Conservation (phyloP, 2,888 invertebrate genomes). For the Erannis defoliaria region DNA sequence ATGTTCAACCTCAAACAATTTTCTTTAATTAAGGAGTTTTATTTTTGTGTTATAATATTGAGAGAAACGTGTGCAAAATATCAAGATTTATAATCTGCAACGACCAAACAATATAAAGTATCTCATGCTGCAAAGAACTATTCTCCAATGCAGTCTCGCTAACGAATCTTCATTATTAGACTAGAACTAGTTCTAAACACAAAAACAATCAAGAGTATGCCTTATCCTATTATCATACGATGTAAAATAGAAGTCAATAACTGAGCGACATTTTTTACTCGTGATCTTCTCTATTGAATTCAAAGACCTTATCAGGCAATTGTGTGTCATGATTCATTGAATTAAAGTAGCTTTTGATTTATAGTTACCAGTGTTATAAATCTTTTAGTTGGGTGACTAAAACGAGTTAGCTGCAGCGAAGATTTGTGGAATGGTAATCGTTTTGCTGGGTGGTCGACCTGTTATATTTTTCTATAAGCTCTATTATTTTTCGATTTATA, state of each 20-base stretch:
- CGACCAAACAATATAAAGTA: constrained; percentile 25
- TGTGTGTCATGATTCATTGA: constrained; percentile 31
- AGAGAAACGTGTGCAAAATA: constrained; percentile 21
- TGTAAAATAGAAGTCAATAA: constrained; percentile 26
- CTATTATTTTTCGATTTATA: constrained; percentile 35
- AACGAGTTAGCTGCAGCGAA: constrained; percentile 37
- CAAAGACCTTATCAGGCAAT: constrained; percentile 21
- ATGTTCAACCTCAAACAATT: too few species aligned
- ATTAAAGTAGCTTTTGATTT: constrained; percentile 33
- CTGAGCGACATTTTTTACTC: constrained; percentile 27
- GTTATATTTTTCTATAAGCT: constrained; percentile 17
- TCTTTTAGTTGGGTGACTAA: constrained; percentile 25
- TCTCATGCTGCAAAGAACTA: constrained; percentile 32
- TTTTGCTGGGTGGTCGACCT: constrained; percentile 42
- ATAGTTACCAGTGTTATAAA: constrained; percentile 9
- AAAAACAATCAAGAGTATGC: constrained; percentile 22
- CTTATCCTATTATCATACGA: constrained; percentile 25
- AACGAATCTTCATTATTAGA: constrained; percentile 30
- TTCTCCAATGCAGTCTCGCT: constrained; percentile 21
- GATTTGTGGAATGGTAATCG: constrained; percentile 45
- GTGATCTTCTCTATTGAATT: constrained; percentile 34
- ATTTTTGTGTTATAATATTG: not conserved
- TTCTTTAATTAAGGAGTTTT: not conserved
- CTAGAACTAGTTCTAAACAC: constrained; percentile 26
- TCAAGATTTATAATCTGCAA: constrained; percentile 14